Percentiles rank a stretch among this genome's conserved stretches.
Evolutionary conservation across 1,140 invertebrate species (phyloP).

Genomic region (Drosophila lini): DNA sequence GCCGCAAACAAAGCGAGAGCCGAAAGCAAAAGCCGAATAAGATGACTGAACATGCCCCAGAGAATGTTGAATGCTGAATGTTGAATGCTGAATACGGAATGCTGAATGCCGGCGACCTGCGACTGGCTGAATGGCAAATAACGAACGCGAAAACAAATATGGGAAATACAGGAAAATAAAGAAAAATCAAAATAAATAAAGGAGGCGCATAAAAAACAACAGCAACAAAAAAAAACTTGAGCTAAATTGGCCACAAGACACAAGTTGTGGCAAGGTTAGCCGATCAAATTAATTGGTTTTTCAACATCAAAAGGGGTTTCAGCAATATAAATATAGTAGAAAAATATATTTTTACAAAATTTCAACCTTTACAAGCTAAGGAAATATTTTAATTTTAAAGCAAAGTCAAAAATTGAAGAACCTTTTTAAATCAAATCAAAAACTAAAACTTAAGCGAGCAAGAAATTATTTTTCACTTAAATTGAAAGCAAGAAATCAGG

Average conservation of each 20-base stretch:
- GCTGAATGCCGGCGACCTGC: conserved; percentile 1
- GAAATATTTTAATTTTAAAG: neutral
- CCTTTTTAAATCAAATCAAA: neutral
- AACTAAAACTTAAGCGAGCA: neutral
- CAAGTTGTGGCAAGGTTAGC: conserved; percentile 5
- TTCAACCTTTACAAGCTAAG: neutral
- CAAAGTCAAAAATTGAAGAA: no score
- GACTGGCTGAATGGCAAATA: conserved; percentile 19
- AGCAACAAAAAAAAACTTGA: conserved; percentile 11
- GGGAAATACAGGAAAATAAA: conserved; percentile 6
- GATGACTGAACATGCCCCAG: conserved; percentile 44
- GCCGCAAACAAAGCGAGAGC: conserved; percentile 47
- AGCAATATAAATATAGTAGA: neutral
- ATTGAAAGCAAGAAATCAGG: no score
- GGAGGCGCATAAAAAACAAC: neutral
- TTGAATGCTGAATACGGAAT: conserved; percentile 9
- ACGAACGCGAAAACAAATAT: conserved; percentile 16
- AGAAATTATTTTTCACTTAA: no score
- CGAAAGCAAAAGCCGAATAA: conserved; percentile 51
- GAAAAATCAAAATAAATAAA: neutral
- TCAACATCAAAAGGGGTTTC: neutral
- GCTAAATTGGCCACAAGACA: conserved; percentile 29
- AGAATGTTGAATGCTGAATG: conserved; percentile 14
- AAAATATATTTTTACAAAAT: neutral
- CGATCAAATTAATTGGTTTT: conserved; percentile 32